These are phyloP conservation scores for Xylota sylvarum DNA, from an alignment of 2,888 invertebrate genomes.

Conservation along the genomic window DNA sequence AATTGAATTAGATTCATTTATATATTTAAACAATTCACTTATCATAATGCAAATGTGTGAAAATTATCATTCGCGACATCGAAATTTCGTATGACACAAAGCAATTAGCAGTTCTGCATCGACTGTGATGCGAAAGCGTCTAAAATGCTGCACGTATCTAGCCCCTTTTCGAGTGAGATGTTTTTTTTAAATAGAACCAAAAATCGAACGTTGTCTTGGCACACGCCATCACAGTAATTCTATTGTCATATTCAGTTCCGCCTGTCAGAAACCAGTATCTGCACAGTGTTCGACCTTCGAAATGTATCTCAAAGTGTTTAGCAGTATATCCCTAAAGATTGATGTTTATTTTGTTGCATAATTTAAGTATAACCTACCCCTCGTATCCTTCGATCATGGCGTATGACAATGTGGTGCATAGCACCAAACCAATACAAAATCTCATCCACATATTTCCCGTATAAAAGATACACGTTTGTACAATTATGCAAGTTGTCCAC, in stretches of 20 bases:
- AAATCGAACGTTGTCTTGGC: not conserved
- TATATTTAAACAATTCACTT: not conserved
- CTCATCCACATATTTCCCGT: conserved; percentile 60
- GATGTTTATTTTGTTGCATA: conserved; percentile 5
- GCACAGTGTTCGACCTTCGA: conserved; percentile 13
- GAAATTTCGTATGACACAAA: not conserved
- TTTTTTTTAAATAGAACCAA: conserved; percentile 2
- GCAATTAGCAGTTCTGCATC: not conserved
- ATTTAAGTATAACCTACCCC: conserved; percentile 64
- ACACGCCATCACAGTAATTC: conserved; percentile 8
- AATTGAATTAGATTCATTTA: conserved; percentile 17
- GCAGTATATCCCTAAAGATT: not conserved
- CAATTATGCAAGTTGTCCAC: conserved; percentile 40
- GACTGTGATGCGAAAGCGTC: not conserved
- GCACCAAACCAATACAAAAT: conserved; percentile 59
- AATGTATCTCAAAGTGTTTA: conserved; percentile 6
- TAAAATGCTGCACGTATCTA: not conserved
- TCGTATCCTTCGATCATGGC: conserved; percentile 71
- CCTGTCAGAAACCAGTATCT: conserved; percentile 34
- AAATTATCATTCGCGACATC: conserved; percentile 1
- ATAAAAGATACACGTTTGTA: conserved; percentile 23
- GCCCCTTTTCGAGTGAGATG: not conserved
- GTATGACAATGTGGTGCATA: conserved; percentile 54
- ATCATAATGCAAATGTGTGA: conserved; percentile 1
- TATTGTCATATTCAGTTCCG: conserved; percentile 25